Evolutionary conservation across 1,140 invertebrate species (phyloP).

Genomic region (Helicoverpa armigera): DNA sequence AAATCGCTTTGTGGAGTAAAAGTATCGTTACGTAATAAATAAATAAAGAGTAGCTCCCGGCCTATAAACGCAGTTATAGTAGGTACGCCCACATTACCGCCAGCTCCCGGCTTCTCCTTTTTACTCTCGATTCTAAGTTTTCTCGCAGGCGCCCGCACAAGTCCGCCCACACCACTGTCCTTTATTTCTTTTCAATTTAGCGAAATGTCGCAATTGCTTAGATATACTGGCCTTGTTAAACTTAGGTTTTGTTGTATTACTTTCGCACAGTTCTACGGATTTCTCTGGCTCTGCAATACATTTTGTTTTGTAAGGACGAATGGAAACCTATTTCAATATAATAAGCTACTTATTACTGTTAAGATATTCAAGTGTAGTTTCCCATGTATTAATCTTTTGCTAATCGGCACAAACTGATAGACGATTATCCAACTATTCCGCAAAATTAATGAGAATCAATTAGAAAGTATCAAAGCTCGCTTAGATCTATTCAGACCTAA

Average conservation of each 20-base stretch:
- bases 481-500: constrained; percentile 1
- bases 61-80: constrained; percentile 35
- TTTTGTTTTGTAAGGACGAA: not conserved
- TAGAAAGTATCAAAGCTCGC: not conserved
- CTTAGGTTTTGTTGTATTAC: constrained; percentile 8
- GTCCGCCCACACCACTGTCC: constrained; percentile 34
- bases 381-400: not conserved
- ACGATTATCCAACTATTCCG: not conserved
- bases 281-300: not conserved
- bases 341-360: too few relatives aligned
- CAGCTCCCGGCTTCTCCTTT: not conserved
- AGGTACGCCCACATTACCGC: constrained; percentile 5
- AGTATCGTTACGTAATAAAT: constrained; percentile 24
- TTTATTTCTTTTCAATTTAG: constrained; percentile 43
- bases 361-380: too few relatives aligned
- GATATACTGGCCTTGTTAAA: constrained; percentile 30
- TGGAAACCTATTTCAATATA: too few relatives aligned
- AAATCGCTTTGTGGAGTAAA: constrained; percentile 15
- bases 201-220: constrained; percentile 42
- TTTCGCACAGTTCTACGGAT: not conserved
- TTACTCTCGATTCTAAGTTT: constrained; percentile 25
- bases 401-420: not conserved
- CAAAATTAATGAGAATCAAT: not conserved
- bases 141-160: constrained; percentile 15
- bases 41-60: constrained; percentile 37